Conservation (phyloP, 2,113 vertebrate genomes). For the Gavialis gangeticus region DNA sequence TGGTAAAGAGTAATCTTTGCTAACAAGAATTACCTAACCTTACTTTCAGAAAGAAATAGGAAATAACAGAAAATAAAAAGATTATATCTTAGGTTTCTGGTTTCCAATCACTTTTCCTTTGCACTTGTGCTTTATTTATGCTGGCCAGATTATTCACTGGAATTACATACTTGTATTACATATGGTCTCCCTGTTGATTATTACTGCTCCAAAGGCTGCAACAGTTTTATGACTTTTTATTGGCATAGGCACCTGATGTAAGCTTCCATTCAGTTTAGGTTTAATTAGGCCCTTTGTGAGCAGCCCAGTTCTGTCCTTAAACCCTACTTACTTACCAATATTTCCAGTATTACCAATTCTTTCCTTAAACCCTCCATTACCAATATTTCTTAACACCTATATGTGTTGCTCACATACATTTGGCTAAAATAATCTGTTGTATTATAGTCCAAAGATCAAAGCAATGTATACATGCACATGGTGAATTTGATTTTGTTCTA, state of each 20-base stretch:
- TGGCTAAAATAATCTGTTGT: rapidly evolving
- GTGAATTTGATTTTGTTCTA: background rate
- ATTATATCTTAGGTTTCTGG: background rate
- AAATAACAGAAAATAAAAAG: background rate
- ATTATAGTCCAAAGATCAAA: background rate
- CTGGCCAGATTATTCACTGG: too few species aligned
- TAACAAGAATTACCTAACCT: background rate
- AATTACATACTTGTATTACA: too few species aligned
- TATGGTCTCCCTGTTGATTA: too few species aligned
- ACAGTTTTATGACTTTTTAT: too few species aligned
- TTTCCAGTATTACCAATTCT: background rate
- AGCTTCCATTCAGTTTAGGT: background rate
- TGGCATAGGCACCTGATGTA: too few species aligned
- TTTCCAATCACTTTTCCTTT: background rate
- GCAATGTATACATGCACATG: background rate
- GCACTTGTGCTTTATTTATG: too few species aligned
- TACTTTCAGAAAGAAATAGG: background rate
- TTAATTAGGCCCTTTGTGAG: background rate
- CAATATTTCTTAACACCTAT: background rate
- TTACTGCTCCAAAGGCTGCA: too few species aligned
- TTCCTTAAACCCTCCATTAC: background rate
- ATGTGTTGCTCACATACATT: background rate
- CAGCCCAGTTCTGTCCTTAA: background rate
- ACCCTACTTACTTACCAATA: background rate
- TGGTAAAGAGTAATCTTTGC: background rate